Percentiles rank a stretch among this genome's conserved stretches.
These are phyloP conservation scores for Phenganax stokvisi DNA, from an alignment of 92 coral and sea anemone genomes.

Conservation along the genomic window DNA sequence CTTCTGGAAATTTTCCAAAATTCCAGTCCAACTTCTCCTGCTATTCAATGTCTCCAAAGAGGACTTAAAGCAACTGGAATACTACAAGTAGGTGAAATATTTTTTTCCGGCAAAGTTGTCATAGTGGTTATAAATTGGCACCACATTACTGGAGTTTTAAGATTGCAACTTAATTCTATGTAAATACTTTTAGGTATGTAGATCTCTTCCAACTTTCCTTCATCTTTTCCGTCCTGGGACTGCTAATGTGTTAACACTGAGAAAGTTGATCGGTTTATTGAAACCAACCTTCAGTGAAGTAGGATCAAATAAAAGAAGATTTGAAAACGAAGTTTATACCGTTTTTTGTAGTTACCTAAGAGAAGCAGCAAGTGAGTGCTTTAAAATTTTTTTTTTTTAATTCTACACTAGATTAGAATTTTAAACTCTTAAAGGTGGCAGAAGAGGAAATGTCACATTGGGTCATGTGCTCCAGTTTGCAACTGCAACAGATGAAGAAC, in stretches of 20 bases:
- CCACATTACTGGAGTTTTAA: too few relatives aligned
- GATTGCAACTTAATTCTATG: not conserved
- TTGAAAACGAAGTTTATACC: slow-evolving; percentile 53
- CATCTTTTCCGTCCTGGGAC: not conserved
- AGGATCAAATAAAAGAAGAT: slow-evolving; percentile 48
- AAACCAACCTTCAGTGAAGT: slow-evolving; percentile 58
- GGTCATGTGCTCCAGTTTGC: not conserved
- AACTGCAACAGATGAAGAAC: not conserved
- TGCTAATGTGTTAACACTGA: slow-evolving; percentile 43
- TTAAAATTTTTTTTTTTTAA: not conserved
- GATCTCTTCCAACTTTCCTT: not conserved
- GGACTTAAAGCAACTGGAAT: not conserved
- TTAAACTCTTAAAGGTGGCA: slow-evolving; percentile 26
- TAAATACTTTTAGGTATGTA: not conserved
- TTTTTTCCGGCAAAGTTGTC: too few relatives aligned
- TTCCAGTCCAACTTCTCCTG: not conserved
- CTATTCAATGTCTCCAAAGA: not conserved
- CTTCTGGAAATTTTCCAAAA: not conserved
- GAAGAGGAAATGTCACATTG: not conserved
- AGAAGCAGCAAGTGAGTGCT: slow-evolving; percentile 62
- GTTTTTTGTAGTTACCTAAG: slow-evolving; percentile 55
- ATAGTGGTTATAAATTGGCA: too few relatives aligned
- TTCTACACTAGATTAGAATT: not conserved
- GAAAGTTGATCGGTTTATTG: slow-evolving; percentile 38
- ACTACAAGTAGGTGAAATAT: too few relatives aligned